These are phyloP conservation scores for Corvus cornix DNA, from an alignment of 2,113 vertebrate genomes.

Conservation along the genomic window DNA sequence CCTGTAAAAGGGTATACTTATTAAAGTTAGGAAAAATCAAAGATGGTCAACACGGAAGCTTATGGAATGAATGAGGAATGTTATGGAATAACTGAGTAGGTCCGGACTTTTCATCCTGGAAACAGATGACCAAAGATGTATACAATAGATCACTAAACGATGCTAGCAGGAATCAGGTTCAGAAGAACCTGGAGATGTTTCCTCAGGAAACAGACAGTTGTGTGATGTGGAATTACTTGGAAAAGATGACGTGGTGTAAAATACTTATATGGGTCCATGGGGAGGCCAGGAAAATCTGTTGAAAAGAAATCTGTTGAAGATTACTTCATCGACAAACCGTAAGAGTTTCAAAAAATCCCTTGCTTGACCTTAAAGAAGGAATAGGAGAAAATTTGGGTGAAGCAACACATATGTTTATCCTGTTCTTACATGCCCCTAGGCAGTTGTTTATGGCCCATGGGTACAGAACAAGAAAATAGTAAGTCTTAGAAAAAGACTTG, in stretches of 20 bases:
- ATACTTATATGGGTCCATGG: neutral
- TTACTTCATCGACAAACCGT: neutral
- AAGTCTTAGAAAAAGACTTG: neutral
- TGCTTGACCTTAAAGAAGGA: neutral
- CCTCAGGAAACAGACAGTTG: neutral
- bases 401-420: neutral
- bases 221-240: neutral
- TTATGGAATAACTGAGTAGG: neutral
- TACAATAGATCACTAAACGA: neutral
- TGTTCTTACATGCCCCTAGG: neutral
- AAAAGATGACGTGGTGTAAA: neutral
- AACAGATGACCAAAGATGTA: neutral
- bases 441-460: neutral
- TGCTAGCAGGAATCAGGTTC: neutral
- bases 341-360: neutral
- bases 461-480: neutral
- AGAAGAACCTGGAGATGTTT: neutral
- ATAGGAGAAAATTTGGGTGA: neutral
- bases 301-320: neutral
- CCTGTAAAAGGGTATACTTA: neutral
- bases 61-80: neutral
- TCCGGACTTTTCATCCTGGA: neutral
- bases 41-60: neutral
- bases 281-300: neutral
- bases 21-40: neutral